phyloP scores from a whole-genome alignment of 2,888 invertebrate genomes.

The Thereva nobilitata region DNA sequence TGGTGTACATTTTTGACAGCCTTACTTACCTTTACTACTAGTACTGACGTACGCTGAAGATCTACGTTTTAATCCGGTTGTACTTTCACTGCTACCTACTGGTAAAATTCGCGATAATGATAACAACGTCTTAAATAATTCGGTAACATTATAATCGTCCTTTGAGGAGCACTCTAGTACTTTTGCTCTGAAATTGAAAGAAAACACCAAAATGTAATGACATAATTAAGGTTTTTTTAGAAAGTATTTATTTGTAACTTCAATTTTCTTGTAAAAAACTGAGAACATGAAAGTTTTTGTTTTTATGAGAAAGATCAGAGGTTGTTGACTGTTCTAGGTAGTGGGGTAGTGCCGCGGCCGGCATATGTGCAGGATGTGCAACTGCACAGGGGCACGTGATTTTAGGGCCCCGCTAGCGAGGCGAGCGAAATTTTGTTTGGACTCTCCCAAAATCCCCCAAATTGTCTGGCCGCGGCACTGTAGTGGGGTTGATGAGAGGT shows the following conservation, averaged over 20 bases:
- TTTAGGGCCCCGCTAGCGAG: no score
- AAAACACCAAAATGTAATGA: conserved; percentile 7
- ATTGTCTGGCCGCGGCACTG: no score
- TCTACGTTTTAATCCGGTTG: conserved; percentile 68
- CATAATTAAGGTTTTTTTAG: conserved; percentile 2
- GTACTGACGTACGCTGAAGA: conserved; percentile 74
- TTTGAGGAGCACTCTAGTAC: conserved; percentile 79
- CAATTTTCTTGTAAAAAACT: neutral
- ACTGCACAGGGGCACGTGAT: no score
- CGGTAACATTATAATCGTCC: conserved; percentile 76
- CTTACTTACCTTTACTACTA: conserved; percentile 60
- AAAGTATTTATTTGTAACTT: neutral
- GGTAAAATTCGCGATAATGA: conserved; percentile 74
- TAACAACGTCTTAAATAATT: conserved; percentile 79
- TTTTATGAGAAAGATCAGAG: no score
- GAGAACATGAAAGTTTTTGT: neutral
- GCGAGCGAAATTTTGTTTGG: no score
- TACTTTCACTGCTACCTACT: conserved; percentile 62
- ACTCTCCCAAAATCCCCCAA: no score
- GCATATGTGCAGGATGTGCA: no score
- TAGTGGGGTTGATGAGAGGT: no score
- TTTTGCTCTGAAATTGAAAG: conserved; percentile 64
- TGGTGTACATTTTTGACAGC: neutral
- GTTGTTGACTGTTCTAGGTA: no score
- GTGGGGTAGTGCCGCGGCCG: no score